A percentile compares a stretch with the other conserved stretches of the same genome.
Conservation (phyloP, 2,888 invertebrate species). For the Calameuta pallipes region DNA sequence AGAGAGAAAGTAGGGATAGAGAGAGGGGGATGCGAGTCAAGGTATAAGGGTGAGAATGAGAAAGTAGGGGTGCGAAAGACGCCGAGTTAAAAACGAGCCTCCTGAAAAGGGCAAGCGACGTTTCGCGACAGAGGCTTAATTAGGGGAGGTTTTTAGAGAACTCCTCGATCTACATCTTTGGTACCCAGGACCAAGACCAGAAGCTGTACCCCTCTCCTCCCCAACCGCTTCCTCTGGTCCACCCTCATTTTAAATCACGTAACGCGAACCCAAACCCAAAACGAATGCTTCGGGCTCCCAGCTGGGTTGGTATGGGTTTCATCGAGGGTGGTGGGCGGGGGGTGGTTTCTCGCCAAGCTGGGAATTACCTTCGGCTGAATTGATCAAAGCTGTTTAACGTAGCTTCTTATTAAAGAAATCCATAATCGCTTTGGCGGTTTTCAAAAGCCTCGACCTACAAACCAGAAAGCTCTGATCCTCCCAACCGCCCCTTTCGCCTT, state of each 20-base stretch:
- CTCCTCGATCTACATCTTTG: slow-evolving; percentile 20
- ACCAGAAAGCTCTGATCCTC: slow-evolving; percentile 30
- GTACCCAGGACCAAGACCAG: background rate
- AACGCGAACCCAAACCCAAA: slow-evolving; percentile 47
- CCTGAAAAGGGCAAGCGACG: slow-evolving; percentile 54
- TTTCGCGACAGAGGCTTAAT: slow-evolving; percentile 56
- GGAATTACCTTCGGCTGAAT: slow-evolving; percentile 57
- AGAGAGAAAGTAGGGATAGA: background rate
- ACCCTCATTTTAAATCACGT: slow-evolving; percentile 52
- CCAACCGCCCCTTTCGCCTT: slow-evolving; percentile 9
- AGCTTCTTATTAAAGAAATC: slow-evolving; percentile 63
- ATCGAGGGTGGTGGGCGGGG: background rate
- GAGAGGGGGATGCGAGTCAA: background rate
- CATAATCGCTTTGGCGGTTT: slow-evolving; percentile 53
- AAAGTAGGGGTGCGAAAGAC: background rate
- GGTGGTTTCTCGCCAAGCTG: slow-evolving; percentile 42
- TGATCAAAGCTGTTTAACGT: slow-evolving; percentile 63
- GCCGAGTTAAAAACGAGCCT: slow-evolving; percentile 25
- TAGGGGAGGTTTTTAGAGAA: slow-evolving; percentile 60
- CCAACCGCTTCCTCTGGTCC: background rate
- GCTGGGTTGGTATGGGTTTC: slow-evolving; percentile 16
- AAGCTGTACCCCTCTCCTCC: background rate
- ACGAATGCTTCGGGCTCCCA: background rate
- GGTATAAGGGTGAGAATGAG: background rate
- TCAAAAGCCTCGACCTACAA: slow-evolving; percentile 39